Evolutionary conservation across 2,113 vertebrate genomes (phyloP).

Genomic region (Lamprologus ornatipinnis): DNA sequence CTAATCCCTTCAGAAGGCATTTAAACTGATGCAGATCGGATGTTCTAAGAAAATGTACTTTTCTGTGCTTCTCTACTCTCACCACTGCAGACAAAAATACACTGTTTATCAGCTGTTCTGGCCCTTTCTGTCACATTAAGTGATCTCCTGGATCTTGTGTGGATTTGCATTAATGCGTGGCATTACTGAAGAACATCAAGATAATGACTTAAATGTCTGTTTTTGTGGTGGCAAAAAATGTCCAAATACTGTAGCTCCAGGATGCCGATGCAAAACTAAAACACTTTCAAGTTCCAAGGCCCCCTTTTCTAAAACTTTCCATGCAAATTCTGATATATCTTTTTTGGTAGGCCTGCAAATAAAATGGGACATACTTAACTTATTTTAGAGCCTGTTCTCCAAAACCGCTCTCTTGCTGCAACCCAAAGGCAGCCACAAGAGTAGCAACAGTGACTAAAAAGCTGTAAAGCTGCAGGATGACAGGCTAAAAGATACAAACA

Average conservation of each 20-base stretch:
- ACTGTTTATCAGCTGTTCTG: not conserved
- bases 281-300: not conserved
- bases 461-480: not conserved
- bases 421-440: not conserved
- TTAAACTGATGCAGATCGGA: not conserved
- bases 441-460: not conserved
- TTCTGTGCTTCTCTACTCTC: not conserved
- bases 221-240: not conserved
- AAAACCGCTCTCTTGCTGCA: not conserved
- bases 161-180: not conserved
- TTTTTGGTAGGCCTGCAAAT: not conserved
- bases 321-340: not conserved
- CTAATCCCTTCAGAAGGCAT: slow-evolving; percentile 20
- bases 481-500: not conserved
- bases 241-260: not conserved
- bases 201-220: not conserved
- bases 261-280: not conserved
- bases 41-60: not conserved
- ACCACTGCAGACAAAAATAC: not conserved
- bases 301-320: not conserved
- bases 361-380: not conserved
- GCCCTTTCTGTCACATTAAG: not conserved
- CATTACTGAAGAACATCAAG: not conserved
- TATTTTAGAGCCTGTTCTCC: not conserved
- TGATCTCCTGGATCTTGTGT: not conserved